Base-by-base conservation (phyloP, 2,888 invertebrate genomes). In the Kuschelorhynchus macadamiae region DNA sequence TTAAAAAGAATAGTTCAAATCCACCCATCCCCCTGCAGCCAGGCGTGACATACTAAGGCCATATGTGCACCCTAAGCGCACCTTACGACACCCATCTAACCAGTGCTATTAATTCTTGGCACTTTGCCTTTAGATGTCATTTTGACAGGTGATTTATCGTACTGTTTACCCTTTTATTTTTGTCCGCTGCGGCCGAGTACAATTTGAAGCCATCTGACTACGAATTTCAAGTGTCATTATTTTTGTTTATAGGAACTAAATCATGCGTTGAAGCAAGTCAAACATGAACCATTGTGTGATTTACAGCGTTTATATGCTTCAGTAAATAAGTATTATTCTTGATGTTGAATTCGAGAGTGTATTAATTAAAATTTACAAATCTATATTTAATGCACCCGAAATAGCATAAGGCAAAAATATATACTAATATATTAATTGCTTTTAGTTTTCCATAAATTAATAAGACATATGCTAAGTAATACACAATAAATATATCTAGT, bases 131-230 rank as follows among this genome's bases (percentile, higher is more conserved):
- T 33, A 30, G 41, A 63, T 68, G 63, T 63, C 63, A 68, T 77
- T 71, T 67, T 74, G 68, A 64, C 66, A 70, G 70, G 74, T 78
- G 76, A 78, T 77, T 78, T 77, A 77, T 76, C 67, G 65, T 71
- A 42, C 70, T 70, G 71, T 65, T 65, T 74, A 74, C 75, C 74
- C 77, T 73, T 74, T 72, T 73, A 70, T 70, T 71, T 71, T 64
- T 59, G 61, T 53, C 32, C 65, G 60, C 50, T 21, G 18, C 14
- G 60, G 70, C 59, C 63, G 52, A 59, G 18, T 21, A 11, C 62
- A 63, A 63, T 68, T 68, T 52, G 20, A 63, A 47, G 53, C 68
- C 68, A 68, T 68, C 68, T 68, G 68, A 68, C 68, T 52, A 52
- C 57, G 65, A 59, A 52, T 52, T 57, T 65, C 65, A 46, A 65